Base-by-base conservation (phyloP, 2,888 invertebrate species). In the Iselma pallidipennis region DNA sequence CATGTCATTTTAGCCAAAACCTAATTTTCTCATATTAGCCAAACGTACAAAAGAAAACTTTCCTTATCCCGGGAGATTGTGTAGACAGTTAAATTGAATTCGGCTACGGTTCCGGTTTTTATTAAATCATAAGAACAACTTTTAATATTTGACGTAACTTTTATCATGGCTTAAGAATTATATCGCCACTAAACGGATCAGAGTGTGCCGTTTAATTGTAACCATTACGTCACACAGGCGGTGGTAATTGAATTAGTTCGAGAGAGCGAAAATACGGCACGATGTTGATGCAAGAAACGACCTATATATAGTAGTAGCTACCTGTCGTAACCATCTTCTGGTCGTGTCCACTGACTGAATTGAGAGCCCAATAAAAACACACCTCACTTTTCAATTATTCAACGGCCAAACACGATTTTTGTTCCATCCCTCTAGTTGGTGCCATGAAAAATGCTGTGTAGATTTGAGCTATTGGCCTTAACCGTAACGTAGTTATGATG, bases 401-500 rank as follows among this genome's bases (percentile, higher is more conserved):
- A 65, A 67, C 37, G 14, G n/a, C n/a, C 26, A 33, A 2, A 33
- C 14, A 33, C 14, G 37, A 37, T 37, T 19, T 37, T 9, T 6
- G 7, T n/a, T n/a, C n/a, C n/a, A n/a, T n/a, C n/a, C n/a, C n/a
- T n/a, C n/a, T 59, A 62, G 61, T 67, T 65, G 67, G 66, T 56
- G n/a, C n/a, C n/a, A n/a, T n/a, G 65, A 65, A 58, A 65, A 59
- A 72, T 70, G 69, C 67, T 70, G 66, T 68, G 63, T 66, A 73
- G 77, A 76, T 78, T 78, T 76, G 74, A 76, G 73, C 66, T 71
- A 72, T 70, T 65, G 72, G 67, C 68, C 19, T 42, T 42, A 67
- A 55, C 74, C 75, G 70, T 78, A 78, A 78, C 71, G 75, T 75
- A 74, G 78, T 79, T 78, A 79, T 78, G 77, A 76, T 72, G 75